Conservation (phyloP, 1,140 invertebrate species). For the Ridgeia piscesae region DNA sequence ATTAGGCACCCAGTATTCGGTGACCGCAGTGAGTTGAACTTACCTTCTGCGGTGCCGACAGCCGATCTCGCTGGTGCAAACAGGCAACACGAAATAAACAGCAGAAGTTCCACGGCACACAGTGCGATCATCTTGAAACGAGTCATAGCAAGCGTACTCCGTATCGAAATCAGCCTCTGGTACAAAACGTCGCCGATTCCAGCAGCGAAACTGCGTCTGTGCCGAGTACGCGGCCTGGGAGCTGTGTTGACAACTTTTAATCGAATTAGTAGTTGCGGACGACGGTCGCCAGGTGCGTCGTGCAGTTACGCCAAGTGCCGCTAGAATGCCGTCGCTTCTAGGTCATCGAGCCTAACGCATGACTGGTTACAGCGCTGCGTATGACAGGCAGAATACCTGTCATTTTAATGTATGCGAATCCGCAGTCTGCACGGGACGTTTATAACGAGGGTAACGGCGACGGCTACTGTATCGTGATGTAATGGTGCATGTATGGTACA, state of each 20-base stretch:
- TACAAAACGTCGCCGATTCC: not conserved
- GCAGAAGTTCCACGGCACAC: not conserved
- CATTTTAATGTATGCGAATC: not conserved
- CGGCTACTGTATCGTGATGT: not conserved
- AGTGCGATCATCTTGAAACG: not conserved
- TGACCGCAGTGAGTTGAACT: not conserved
- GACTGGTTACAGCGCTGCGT: not conserved
- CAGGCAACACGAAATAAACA: not conserved
- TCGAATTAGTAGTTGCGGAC: not conserved
- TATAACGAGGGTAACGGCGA: not conserved
- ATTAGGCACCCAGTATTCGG: too few relatives aligned
- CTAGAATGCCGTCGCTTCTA: not conserved
- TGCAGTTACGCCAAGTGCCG: not conserved
- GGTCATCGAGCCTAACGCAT: too few relatives aligned
- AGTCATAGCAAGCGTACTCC: not conserved
- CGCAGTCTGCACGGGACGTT: not conserved
- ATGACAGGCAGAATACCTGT: not conserved
- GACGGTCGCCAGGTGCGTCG: not conserved
- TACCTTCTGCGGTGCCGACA: not conserved
- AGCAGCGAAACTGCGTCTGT: not conserved
- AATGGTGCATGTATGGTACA: not conserved
- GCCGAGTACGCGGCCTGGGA: not conserved
- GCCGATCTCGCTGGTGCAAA: not conserved
- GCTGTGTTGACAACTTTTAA: not conserved
- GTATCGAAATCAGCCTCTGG: not conserved